Evolutionary conservation across 2,113 vertebrate species (phyloP).

Genomic region (Uria lomvia): DNA sequence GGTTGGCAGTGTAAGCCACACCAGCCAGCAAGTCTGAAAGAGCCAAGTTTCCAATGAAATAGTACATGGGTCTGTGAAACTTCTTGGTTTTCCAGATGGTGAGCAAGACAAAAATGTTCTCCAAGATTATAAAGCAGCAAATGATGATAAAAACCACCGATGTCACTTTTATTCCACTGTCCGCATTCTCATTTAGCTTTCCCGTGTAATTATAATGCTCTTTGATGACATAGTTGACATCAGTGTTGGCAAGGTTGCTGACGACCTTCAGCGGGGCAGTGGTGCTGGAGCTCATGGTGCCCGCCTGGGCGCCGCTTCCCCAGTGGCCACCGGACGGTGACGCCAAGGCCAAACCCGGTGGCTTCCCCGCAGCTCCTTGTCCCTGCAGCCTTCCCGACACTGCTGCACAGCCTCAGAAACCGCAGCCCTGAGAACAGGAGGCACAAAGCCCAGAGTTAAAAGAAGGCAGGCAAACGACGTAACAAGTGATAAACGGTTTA

Average conservation of each 20-base stretch:
- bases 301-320: constrained; percentile 9
- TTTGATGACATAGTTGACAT: constrained; percentile 84
- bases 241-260: constrained; percentile 68
- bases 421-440: constrained; percentile 55
- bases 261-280: constrained; percentile 37
- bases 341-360: background rate
- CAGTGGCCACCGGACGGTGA: constrained; percentile 51
- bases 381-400: background rate
- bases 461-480: background rate
- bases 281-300: constrained; percentile 70
- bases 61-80: constrained; percentile 99
- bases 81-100: constrained; percentile 99
- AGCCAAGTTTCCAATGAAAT: constrained; percentile 98
- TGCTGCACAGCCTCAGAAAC: constrained; percentile 39
- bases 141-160: constrained; percentile 95
- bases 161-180: constrained; percentile 81
- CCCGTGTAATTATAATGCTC: constrained; percentile 96
- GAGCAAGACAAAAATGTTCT: constrained; percentile 93
- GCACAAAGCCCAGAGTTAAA: constrained; percentile 46
- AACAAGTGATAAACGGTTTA: background rate
- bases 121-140: constrained; percentile 95
- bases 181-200: constrained; percentile 78
- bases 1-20: constrained; percentile 90
- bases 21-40: constrained; percentile 95
- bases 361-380: background rate